Percentiles rank a stretch among this genome's conserved stretches.
These are phyloP conservation scores for Thamnophis sirtalis DNA, from an alignment of 2,113 vertebrate genomes.

Conservation along the genomic window DNA sequence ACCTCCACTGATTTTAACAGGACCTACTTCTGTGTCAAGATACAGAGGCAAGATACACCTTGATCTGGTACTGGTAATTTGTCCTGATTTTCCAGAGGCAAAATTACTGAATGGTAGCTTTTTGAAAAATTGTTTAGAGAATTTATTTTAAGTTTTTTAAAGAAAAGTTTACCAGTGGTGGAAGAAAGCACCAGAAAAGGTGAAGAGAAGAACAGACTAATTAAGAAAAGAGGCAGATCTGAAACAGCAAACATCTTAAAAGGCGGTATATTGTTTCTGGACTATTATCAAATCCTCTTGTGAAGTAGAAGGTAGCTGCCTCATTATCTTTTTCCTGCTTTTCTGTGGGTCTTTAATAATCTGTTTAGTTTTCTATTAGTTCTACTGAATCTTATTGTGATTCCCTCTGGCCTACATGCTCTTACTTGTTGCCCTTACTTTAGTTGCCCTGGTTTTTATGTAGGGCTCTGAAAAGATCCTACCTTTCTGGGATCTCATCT, in stretches of 20 bases:
- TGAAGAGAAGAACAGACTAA: neutral
- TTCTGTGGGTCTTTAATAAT: neutral
- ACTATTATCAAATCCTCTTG: neutral
- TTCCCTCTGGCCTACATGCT: neutral
- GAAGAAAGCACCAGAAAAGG: neutral
- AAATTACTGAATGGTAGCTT: neutral
- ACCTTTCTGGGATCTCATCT: neutral
- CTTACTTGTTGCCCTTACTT: neutral
- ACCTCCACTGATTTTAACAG: neutral
- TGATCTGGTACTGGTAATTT: neutral
- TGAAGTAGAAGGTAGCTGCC: neutral
- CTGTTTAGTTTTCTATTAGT: neutral
- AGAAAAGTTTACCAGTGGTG: neutral
- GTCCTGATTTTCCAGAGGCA: neutral
- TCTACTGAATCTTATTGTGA: neutral
- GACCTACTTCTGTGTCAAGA: neutral
- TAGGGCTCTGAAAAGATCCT: neutral
- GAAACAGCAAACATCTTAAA: neutral
- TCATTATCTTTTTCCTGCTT: neutral
- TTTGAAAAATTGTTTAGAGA: neutral
- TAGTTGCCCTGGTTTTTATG: neutral
- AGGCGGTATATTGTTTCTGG: neutral
- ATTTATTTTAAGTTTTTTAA: neutral
- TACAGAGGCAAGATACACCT: neutral
- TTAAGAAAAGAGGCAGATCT: neutral